Evolutionary conservation across 1,140 invertebrate genomes (phyloP), one percentile per base, ranked within the genome.

Genomic region (Papilio machaon): DNA sequence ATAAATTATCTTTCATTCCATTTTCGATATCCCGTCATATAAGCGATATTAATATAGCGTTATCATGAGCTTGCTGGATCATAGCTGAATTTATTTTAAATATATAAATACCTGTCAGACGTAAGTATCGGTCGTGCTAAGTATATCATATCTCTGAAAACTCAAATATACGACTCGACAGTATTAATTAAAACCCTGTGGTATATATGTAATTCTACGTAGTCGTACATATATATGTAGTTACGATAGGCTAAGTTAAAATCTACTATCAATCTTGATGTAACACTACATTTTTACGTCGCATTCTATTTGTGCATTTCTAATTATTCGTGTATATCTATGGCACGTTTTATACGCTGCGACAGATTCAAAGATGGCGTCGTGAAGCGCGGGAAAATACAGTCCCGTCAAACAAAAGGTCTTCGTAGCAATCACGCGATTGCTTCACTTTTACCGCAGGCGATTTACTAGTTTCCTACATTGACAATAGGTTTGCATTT

Each of bases 171-270:
- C 81, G 81, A 85, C 85, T 92, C 88, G 86, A 91, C 92, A 94
- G 92, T 94, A 94, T 94, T 94, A 93, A 89, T 80, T 83, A 84
- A 87, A 89, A 70, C 82, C 86, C 89, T 90, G 89, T 92, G 89
- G 86, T 91, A 88, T 88, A 87, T 85, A 87, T 88, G 86, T 85
- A 83, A 84, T 75, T 86, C 85, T 85, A 85, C 81, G 80, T 88
- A 89, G 85, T 83, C 84, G 84, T 87, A 88, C 85, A 73, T 86
- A 85, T 85, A 91, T 85, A 74, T 86, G 87, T 91, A 92, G 86
- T 81, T 82, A 80, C 76, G 81, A 82, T 91, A 92, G 88, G 78
- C 79, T 88, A 90, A 87, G 86, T 82, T 86, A 82, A 82, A 87
- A 82, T 81, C 79, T 77, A 84, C 86, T 91, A 90, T 91, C 81